These are phyloP conservation scores for Bos javanicus DNA, from an alignment of 2,113 vertebrate genomes.

Conservation along the genomic window DNA sequence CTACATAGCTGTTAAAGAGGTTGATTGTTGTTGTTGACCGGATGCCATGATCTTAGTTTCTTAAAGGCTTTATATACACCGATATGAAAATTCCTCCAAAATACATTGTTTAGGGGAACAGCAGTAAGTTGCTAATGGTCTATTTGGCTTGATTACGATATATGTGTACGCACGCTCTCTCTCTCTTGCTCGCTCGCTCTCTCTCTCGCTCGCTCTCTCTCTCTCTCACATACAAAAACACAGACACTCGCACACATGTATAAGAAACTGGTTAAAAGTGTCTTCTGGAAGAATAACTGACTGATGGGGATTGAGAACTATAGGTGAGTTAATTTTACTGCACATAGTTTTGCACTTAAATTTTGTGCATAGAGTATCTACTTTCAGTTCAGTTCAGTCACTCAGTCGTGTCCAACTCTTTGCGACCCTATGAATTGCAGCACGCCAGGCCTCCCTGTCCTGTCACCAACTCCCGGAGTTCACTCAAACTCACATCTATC, in stretches of 20 bases:
- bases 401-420: too few relatives aligned
- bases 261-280: background rate
- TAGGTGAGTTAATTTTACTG: background rate
- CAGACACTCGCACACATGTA: background rate
- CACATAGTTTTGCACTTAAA: background rate
- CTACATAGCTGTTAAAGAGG: background rate
- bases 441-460: too few relatives aligned
- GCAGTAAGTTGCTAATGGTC: background rate
- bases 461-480: too few relatives aligned
- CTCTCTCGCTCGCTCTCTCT: too few relatives aligned
- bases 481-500: accelerated
- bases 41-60: background rate
- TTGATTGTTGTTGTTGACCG: background rate
- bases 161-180: background rate
- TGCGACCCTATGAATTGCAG: too few relatives aligned
- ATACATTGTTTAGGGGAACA: background rate
- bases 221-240: background rate
- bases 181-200: too few relatives aligned
- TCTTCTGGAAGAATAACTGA: background rate
- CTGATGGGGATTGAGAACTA: background rate
- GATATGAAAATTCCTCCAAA: background rate
- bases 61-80: background rate
- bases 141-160: background rate
- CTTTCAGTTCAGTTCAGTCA: background rate
- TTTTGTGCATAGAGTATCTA: background rate